Evolutionary conservation across 2,888 invertebrate species (phyloP).

Genomic region (Dioctria linearis): DNA sequence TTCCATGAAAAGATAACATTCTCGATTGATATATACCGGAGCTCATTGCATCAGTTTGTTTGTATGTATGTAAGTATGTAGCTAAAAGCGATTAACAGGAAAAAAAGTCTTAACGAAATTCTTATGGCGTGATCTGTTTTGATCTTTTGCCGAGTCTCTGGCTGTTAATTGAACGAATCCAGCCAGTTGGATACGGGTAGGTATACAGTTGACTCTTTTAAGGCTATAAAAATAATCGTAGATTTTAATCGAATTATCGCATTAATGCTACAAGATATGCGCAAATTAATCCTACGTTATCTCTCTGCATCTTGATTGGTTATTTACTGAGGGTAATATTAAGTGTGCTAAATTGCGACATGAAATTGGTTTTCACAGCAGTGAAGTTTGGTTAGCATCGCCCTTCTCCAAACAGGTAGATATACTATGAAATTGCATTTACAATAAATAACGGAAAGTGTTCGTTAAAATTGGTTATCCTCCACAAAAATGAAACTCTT

Average conservation of each 20-base stretch:
- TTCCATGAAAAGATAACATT: conserved; percentile 1
- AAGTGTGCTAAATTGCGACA: neutral
- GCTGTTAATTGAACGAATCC: conserved; percentile 6
- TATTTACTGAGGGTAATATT: neutral
- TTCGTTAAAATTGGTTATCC: neutral
- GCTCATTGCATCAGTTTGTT: too few relatives aligned
- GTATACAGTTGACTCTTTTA: neutral
- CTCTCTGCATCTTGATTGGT: neutral
- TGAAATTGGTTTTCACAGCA: neutral
- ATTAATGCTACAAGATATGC: conserved; percentile 3
- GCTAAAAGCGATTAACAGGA: neutral
- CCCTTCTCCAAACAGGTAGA: neutral
- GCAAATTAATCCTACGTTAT: neutral
- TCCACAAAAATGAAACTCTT: neutral
- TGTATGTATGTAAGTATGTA: neutral
- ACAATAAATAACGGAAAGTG: neutral
- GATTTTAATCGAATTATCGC: conserved; percentile 39
- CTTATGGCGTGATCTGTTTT: neutral
- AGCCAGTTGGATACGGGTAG: neutral
- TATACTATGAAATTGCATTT: neutral
- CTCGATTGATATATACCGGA: neutral
- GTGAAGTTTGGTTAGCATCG: conserved; percentile 1
- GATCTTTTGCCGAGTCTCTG: neutral
- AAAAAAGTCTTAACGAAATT: neutral
- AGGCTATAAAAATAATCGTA: conserved; percentile 42